Conservation (phyloP, 92 coral and sea anemone genomes). For the Palythoa caribaeorum region DNA sequence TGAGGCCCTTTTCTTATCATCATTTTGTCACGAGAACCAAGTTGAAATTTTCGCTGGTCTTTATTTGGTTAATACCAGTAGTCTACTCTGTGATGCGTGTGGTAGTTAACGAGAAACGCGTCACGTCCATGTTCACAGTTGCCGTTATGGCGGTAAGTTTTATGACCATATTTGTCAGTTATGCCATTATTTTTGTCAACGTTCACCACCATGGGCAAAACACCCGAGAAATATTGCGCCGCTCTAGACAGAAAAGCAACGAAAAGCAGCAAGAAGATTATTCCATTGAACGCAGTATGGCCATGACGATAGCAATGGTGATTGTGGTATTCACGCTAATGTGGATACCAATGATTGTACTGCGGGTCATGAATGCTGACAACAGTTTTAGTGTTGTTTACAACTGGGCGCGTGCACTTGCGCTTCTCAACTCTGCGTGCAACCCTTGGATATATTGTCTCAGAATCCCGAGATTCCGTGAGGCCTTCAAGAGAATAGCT, state of each 20-base stretch:
- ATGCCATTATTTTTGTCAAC: conserved; percentile 67
- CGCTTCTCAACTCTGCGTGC: conserved; percentile 80
- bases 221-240: conserved; percentile 50
- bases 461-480: conserved; percentile 79
- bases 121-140: conserved; percentile 73
- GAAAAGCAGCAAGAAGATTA: conserved; percentile 31
- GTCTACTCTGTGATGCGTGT: conserved; percentile 71
- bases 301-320: conserved; percentile 82
- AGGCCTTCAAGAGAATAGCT: conserved; percentile 68
- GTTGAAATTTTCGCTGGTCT: conserved; percentile 56
- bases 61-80: conserved; percentile 68
- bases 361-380: conserved; percentile 69
- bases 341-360: conserved; percentile 75
- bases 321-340: conserved; percentile 67
- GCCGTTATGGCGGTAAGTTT: conserved; percentile 70
- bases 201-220: conserved; percentile 68
- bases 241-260: conserved; percentile 9
- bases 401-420: conserved; percentile 89
- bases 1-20: conserved; percentile 65
- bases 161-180: conserved; percentile 67
- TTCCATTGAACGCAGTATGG: conserved; percentile 78
- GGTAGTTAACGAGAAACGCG: conserved; percentile 63
- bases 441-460: conserved; percentile 88
- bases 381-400: conserved; percentile 70
- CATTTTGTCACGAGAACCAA: conserved; percentile 62